These are phyloP conservation scores for Brachystomella parvula DNA, from an alignment of 1,140 invertebrate species.

Conservation along the genomic window DNA sequence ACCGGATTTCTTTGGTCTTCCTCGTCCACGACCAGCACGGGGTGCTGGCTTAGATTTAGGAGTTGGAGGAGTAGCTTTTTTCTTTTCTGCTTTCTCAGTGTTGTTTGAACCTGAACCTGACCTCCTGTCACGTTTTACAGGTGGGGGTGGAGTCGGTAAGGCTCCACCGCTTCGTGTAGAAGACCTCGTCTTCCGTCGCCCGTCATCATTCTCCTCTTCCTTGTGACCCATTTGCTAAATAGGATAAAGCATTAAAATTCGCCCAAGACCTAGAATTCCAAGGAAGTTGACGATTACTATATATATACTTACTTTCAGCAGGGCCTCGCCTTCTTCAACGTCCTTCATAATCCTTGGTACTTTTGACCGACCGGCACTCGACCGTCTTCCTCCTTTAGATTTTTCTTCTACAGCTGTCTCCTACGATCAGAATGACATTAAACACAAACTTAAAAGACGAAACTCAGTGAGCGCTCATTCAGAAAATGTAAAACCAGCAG, in stretches of 20 bases:
- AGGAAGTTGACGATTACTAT: neutral
- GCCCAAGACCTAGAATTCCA: constrained; percentile 3
- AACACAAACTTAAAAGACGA: neutral
- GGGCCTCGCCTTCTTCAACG: constrained; percentile 36
- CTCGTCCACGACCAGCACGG: constrained; percentile 22
- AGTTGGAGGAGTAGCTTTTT: constrained; percentile 11
- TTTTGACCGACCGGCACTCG: constrained; percentile 28
- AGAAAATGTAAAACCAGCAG: neutral
- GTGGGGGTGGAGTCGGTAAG: constrained; percentile 28
- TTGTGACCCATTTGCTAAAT: constrained; percentile 35
- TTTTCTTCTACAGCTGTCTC: constrained; percentile 4
- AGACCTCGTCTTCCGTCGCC: constrained; percentile 28
- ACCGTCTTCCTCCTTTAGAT: constrained; percentile 24
- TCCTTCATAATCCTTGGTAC: constrained; percentile 36
- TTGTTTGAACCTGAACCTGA: constrained; percentile 22
- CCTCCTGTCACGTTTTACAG: constrained; percentile 27
- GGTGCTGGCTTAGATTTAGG: neutral
- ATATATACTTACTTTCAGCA: constrained; percentile 26
- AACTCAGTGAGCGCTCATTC: no score
- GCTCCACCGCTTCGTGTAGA: constrained; percentile 27
- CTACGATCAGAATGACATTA: neutral
- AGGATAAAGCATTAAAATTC: constrained; percentile 7
- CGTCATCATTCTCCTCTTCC: constrained; percentile 24
- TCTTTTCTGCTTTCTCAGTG: constrained; percentile 27
- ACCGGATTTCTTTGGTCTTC: constrained; percentile 20